Percentiles rank a stretch among this genome's conserved stretches.
Conservation (phyloP, 1,140 invertebrate species). For the Pararge aegeria region DNA sequence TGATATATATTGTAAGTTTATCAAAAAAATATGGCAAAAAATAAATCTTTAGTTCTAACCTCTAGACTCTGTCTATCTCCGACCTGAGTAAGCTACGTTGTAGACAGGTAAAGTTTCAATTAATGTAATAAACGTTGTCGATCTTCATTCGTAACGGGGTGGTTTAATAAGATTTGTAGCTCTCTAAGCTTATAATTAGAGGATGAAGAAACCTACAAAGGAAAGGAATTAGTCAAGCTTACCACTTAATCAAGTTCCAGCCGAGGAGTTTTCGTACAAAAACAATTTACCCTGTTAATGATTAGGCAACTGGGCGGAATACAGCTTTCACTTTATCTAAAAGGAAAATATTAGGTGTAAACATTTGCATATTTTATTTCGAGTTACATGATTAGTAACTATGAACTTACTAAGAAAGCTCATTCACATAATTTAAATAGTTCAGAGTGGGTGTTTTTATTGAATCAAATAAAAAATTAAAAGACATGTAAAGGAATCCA, state of each 20-base stretch:
- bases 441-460: too few relatives aligned
- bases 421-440: too few relatives aligned
- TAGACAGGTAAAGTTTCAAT: not conserved
- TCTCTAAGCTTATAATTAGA: slow-evolving; percentile 38
- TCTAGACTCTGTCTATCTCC: too few relatives aligned
- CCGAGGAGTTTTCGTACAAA: slow-evolving; percentile 45
- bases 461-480: too few relatives aligned
- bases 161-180: slow-evolving; percentile 31
- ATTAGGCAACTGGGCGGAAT: slow-evolving; percentile 42
- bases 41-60: too few relatives aligned
- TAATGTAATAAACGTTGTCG: slow-evolving; percentile 9
- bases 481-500: too few relatives aligned
- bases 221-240: slow-evolving; percentile 47
- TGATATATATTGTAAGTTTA: not conserved
- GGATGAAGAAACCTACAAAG: slow-evolving; percentile 35
- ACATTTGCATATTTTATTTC: too few relatives aligned
- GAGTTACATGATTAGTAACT: too few relatives aligned
- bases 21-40: too few relatives aligned
- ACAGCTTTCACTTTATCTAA: slow-evolving; percentile 32
- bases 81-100: too few relatives aligned
- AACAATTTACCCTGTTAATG: slow-evolving; percentile 54
- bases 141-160: slow-evolving; percentile 17
- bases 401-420: too few relatives aligned
- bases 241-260: slow-evolving; percentile 54
- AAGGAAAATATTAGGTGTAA: not conserved